Percentiles rank a stretch among this genome's conserved stretches.
phyloP scores from a whole-genome alignment of 2,888 invertebrate genomes.

The Dynastes tityus region DNA sequence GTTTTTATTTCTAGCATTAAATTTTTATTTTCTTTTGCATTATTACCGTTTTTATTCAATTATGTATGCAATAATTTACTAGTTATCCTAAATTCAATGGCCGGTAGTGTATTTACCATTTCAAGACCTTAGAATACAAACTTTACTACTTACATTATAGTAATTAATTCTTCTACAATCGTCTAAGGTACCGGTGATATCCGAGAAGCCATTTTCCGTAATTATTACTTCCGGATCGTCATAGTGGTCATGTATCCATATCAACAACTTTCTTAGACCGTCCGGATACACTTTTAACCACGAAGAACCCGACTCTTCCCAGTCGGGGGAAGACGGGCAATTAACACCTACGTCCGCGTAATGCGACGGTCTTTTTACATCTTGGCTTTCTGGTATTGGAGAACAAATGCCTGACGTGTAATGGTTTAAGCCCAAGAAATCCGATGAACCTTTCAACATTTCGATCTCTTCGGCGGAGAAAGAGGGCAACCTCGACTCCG shows the following conservation, averaged over 20 bases:
- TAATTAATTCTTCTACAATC: constrained; percentile 64
- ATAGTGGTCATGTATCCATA: constrained; percentile 66
- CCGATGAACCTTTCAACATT: constrained; percentile 71
- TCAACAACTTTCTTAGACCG: constrained; percentile 74
- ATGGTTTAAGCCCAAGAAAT: constrained; percentile 80
- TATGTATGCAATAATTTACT: too few relatives aligned
- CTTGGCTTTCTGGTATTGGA: constrained; percentile 55
- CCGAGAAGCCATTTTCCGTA: constrained; percentile 74
- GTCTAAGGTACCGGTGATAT: constrained; percentile 59
- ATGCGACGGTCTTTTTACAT: constrained; percentile 66
- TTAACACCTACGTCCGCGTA: constrained; percentile 69
- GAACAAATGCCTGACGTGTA: constrained; percentile 72
- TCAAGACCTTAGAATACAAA: neutral
- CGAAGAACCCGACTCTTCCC: constrained; percentile 72
- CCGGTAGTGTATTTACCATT: too few relatives aligned
- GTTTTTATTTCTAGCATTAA: too few relatives aligned
- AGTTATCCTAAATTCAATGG: too few relatives aligned
- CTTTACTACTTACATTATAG: constrained; percentile 50
- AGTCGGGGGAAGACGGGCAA: constrained; percentile 68
- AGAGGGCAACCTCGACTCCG: constrained; percentile 69
- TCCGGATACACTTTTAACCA: constrained; percentile 72
- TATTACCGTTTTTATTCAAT: too few relatives aligned
- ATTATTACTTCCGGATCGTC: constrained; percentile 70
- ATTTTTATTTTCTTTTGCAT: too few relatives aligned
- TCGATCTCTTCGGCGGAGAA: constrained; percentile 69